A percentile compares a stretch with the other conserved stretches of the same genome.
Evolutionary conservation across 2,888 invertebrate genomes (phyloP).

Genomic region (Pardosa pseudoannulata): DNA sequence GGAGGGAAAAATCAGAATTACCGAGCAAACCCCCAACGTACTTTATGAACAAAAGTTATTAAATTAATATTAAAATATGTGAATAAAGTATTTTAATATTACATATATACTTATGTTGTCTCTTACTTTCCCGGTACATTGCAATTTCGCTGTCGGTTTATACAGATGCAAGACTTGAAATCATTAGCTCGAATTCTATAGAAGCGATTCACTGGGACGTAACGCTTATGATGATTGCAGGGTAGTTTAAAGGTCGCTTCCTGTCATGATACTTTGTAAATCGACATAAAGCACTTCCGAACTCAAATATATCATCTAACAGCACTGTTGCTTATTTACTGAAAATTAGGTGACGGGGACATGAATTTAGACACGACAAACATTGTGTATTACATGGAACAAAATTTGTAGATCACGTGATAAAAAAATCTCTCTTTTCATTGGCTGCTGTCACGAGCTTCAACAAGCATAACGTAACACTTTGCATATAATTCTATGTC

Average conservation of each 20-base stretch:
- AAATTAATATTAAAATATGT: too few relatives aligned
- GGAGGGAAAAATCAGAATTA: too few relatives aligned
- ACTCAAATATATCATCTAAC: neutral
- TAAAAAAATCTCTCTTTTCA: neutral
- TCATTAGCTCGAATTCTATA: neutral
- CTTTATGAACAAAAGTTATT: too few relatives aligned
- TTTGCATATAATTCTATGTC: neutral
- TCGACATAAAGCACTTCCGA: conserved; percentile 15
- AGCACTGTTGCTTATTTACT: neutral
- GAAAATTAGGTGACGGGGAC: neutral
- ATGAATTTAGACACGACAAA: neutral
- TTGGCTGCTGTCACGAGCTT: neutral
- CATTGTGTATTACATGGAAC: neutral
- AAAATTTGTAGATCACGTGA: neutral
- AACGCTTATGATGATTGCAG: too few relatives aligned
- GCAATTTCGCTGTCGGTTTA: neutral
- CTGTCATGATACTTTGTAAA: conserved; percentile 14
- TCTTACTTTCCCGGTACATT: neutral
- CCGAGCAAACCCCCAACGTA: too few relatives aligned
- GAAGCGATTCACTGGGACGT: neutral
- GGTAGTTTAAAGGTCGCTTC: conserved; percentile 9
- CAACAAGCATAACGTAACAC: neutral
- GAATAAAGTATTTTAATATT: too few relatives aligned
- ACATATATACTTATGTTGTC: too few relatives aligned
- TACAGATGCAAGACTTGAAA: neutral